A percentile compares a stretch with the other conserved stretches of the same genome.
Evolutionary conservation across 1,140 invertebrate species (phyloP).

Genomic region (Formica selysi): DNA sequence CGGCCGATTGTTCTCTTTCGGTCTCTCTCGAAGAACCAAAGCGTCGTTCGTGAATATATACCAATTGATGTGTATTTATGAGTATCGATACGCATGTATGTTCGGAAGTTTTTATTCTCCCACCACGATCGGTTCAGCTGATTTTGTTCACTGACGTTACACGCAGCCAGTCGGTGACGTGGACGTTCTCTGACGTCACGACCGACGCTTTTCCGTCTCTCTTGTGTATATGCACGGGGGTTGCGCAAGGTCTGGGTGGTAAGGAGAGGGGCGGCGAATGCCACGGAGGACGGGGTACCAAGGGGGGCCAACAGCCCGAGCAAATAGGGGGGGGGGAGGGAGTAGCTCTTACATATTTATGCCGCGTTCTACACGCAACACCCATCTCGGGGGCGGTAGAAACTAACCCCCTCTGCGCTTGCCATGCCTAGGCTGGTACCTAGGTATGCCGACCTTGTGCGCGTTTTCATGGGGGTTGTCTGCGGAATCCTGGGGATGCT

Average conservation of each 20-base stretch:
- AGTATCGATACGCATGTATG: background rate
- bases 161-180: constrained; percentile 80
- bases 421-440: constrained; percentile 41
- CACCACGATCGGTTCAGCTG: constrained; percentile 80
- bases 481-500: constrained; percentile 62
- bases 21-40: background rate
- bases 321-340: constrained; percentile 70
- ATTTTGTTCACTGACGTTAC: constrained; percentile 85
- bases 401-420: constrained; percentile 70
- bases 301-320: constrained; percentile 76
- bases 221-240: constrained; percentile 69
- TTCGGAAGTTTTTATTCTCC: constrained; percentile 45
- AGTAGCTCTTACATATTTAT: constrained; percentile 87
- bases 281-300: constrained; percentile 70
- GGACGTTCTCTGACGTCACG: constrained; percentile 72
- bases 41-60: constrained; percentile 80
- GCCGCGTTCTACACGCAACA: constrained; percentile 77
- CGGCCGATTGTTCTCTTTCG: background rate
- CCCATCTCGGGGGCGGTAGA: constrained; percentile 70
- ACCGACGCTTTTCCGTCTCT: constrained; percentile 71
- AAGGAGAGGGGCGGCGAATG: constrained; percentile 57
- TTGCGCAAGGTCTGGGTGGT: constrained; percentile 79
- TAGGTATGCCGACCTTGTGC: constrained; percentile 74
- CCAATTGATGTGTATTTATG: constrained; percentile 71
- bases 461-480: constrained; percentile 65